A percentile compares a stretch with the other conserved stretches of the same genome.
These are phyloP conservation scores for Leptinotarsa juncta DNA, from an alignment of 2,888 invertebrate genomes.

Conservation along the genomic window DNA sequence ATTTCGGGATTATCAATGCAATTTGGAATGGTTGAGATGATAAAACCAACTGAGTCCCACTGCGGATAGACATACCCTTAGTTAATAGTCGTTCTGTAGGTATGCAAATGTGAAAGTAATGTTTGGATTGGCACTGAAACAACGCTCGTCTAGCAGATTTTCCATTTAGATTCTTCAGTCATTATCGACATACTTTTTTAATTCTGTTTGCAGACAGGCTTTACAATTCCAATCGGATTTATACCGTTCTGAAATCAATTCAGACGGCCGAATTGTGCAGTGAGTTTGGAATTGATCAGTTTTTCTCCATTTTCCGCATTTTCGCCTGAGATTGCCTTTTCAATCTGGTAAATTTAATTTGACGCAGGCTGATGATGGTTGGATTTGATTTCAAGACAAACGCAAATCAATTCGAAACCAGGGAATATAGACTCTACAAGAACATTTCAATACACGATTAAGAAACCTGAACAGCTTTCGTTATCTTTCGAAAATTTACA, in stretches of 20 bases:
- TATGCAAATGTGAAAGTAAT: background rate
- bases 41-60: background rate
- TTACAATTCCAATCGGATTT: background rate
- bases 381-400: too few relatives aligned
- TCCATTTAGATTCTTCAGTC: background rate
- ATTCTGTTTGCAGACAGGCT: background rate
- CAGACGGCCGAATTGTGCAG: background rate
- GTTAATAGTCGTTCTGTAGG: background rate
- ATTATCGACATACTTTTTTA: constrained; percentile 5
- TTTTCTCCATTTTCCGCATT: too few relatives aligned
- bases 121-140: background rate
- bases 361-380: too few relatives aligned
- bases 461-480: too few relatives aligned
- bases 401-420: too few relatives aligned
- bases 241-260: background rate
- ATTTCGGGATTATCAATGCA: background rate
- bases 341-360: too few relatives aligned
- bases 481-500: too few relatives aligned
- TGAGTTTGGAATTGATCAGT: background rate
- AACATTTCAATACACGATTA: too few relatives aligned
- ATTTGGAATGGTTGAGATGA: too few relatives aligned
- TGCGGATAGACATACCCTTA: background rate
- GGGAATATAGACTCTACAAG: too few relatives aligned
- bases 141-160: background rate
- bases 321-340: too few relatives aligned